These are phyloP conservation scores for Phyllostomus discolor DNA, from an alignment of 2,113 vertebrate species.

Conservation along the genomic window DNA sequence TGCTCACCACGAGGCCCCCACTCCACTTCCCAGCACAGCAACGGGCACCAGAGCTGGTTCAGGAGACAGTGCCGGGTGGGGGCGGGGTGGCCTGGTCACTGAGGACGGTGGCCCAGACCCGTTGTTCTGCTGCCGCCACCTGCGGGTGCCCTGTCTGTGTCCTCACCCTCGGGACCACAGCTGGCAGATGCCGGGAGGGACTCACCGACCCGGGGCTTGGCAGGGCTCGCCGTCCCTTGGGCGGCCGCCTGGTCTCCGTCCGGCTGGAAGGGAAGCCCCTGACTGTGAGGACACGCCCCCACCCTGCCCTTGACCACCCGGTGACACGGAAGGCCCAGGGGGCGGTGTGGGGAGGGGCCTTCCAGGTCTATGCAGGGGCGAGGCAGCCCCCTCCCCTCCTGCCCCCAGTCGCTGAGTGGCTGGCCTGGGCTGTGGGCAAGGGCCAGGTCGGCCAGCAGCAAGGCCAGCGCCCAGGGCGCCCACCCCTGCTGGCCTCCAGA, in stretches of 20 bases:
- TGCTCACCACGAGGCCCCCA: not conserved
- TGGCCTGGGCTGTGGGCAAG: not conserved
- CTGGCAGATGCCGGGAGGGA: not conserved
- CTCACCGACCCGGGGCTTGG: not conserved
- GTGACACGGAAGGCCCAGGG: not conserved
- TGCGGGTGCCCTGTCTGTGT: not conserved
- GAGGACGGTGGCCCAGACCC: not conserved
- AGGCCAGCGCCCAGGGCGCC: no score
- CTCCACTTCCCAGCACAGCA: not conserved
- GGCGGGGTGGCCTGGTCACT: not conserved
- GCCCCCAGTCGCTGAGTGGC: not conserved
- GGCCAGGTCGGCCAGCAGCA: not conserved
- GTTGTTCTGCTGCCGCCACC: not conserved
- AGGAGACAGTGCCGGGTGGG: fast-evolving
- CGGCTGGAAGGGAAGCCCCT: not conserved
- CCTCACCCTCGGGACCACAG: not conserved
- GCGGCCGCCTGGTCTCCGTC: not conserved
- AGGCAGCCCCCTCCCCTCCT: not conserved
- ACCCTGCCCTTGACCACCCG: not conserved
- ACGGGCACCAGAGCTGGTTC: not conserved
- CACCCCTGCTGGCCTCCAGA: fast-evolving
- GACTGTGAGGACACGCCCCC: fast-evolving
- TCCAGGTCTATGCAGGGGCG: fast-evolving
- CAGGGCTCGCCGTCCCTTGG: not conserved
- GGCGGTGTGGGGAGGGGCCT: fast-evolving